Percentiles rank a stretch among this genome's conserved stretches.
Conservation (phyloP, 2,113 vertebrate species). For the Petrocephalus zakoni region DNA sequence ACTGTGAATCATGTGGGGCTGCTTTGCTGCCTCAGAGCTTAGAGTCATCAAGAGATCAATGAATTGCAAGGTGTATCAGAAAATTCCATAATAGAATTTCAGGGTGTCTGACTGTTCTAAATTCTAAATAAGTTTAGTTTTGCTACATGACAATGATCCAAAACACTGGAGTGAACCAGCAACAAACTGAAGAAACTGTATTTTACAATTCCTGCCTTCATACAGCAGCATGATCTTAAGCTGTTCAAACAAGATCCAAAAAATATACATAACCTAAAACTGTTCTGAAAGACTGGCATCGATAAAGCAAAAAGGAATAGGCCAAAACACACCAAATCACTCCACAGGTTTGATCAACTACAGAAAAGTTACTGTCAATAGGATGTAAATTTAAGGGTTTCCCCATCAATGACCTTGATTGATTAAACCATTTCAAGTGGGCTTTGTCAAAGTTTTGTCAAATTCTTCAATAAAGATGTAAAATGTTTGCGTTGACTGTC, state of each 20-base stretch:
- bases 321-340: neutral
- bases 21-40: neutral
- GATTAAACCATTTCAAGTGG: neutral
- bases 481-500: neutral
- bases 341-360: neutral
- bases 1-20: slow-evolving; percentile 6
- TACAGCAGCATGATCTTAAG: neutral
- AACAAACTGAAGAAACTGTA: neutral
- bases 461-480: slow-evolving; percentile 12
- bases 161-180: neutral
- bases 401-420: neutral
- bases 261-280: neutral
- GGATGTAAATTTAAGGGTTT: neutral
- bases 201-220: neutral
- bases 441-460: neutral
- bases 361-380: neutral
- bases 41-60: neutral
- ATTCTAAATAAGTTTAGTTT: neutral
- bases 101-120: neutral
- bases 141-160: slow-evolving; percentile 4
- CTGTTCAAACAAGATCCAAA: slow-evolving; percentile 2
- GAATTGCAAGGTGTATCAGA: neutral
- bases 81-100: slow-evolving; percentile 5
- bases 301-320: neutral
- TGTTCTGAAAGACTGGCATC: neutral